Conservation (phyloP, 2,113 vertebrate species). For the Coreoperca whiteheadi region DNA sequence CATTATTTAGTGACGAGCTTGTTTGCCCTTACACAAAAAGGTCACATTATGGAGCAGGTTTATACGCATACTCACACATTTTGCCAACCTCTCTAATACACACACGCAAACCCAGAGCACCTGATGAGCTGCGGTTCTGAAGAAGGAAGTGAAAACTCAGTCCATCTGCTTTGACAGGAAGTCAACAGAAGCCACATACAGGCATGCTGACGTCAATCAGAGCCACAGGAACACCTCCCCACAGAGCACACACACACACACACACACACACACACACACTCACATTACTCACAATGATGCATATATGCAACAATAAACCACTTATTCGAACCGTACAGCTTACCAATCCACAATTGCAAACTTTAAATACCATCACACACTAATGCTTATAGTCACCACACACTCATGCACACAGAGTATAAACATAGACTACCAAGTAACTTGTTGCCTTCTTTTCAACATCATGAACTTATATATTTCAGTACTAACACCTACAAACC, state of each 20-base stretch:
- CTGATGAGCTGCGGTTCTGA: constrained; percentile 78
- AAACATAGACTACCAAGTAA: not conserved
- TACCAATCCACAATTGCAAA: constrained; percentile 15
- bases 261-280: constrained; percentile 41
- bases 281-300: constrained; percentile 52
- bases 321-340: constrained; percentile 31
- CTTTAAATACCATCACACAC: constrained; percentile 1
- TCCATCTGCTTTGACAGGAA: constrained; percentile 87
- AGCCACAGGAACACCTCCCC: constrained; percentile 83
- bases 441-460: not conserved
- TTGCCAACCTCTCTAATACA: not conserved
- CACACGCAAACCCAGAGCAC: constrained; percentile 60
- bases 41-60: constrained; percentile 25
- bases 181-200: constrained; percentile 86
- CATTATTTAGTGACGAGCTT: constrained; percentile 1
- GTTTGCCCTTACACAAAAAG: constrained; percentile 27
- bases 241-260: constrained; percentile 54
- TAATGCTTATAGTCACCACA: not conserved
- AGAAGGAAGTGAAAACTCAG: constrained; percentile 84
- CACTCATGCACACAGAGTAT: not conserved
- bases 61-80: constrained; percentile 25
- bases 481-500: not conserved
- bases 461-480: not conserved
- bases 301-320: constrained; percentile 22
- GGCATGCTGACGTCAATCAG: constrained; percentile 85